Percentiles rank a stretch among this genome's conserved stretches.
phyloP scores from a whole-genome alignment of 2,888 invertebrate genomes.

The Conus canariensis region DNA sequence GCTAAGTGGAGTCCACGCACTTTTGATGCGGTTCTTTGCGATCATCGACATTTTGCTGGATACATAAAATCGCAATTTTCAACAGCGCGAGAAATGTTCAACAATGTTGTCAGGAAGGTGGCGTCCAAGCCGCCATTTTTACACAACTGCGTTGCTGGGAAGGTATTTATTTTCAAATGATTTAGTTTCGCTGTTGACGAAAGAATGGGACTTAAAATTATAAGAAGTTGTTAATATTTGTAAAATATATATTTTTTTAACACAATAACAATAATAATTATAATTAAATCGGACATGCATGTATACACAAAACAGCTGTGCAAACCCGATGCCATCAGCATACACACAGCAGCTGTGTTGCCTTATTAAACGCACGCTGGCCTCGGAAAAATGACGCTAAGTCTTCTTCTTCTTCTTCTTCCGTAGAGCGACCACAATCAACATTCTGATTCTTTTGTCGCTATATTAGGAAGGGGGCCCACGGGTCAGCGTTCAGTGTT shows the following conservation, averaged over 20 bases:
- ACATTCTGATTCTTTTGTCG: no score
- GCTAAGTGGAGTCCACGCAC: constrained; percentile 76
- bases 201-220: not conserved
- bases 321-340: not conserved
- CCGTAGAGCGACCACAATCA: no score
- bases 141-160: constrained; percentile 51
- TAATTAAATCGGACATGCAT: not conserved
- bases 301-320: not conserved
- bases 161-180: not conserved
- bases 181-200: not conserved
- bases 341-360: not conserved
- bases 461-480: no score
- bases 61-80: not conserved
- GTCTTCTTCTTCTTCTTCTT: not conserved
- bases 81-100: not conserved
- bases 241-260: not conserved
- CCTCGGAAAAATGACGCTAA: no score
- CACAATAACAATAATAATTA: not conserved
- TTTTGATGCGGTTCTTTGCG: constrained; percentile 74
- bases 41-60: constrained; percentile 68
- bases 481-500: no score
- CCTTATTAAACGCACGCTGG: no score
- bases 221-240: not conserved
- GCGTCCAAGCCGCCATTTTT: constrained; percentile 60
- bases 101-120: constrained; percentile 2